Evolutionary conservation across 2,113 vertebrate species (phyloP), one percentile per base, ranked within the genome.

Genomic region (Barnardius zonarius): DNA sequence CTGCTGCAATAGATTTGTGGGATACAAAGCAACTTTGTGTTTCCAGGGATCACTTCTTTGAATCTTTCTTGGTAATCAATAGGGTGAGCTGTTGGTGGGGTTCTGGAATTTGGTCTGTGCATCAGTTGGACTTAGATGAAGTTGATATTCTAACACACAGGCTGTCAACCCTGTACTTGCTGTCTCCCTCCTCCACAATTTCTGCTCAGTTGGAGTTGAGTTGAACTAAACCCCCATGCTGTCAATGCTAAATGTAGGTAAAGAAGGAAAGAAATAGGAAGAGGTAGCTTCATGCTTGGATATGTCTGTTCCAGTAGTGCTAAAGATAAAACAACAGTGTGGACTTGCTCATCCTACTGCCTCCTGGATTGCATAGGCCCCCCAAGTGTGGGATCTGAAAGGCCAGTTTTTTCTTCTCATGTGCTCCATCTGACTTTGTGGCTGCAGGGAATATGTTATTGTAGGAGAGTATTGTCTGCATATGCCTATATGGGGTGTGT

Each of bases 21-120:
- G n/a, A 72, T 86, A 39, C n/a, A 90, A 17, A 72, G 25, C 43
- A 57, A 13, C 0, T 0, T 28, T 75, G 9, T 41, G 10, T 35
- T 90, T 66, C 30, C 57, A 49, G 25, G 30, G 18, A 22, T 86
- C 30, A 11, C 4, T 72, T 86, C 33, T 66, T 81, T 61, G 64
- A 82, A 43, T 75, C 22, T 41, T 51, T 48, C 49, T 86, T 30
- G n/a, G 16, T 67, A 52, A 61, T 48, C 30, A 55, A 5, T 23
- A 86, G 46, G 11, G 39, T 72, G n/a, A 59, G 37, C 81, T 46
- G 12, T 46, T 86, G 51, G 61, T 17, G 7, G 27, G 1, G 8
- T 61, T 82, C 31, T 72, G 77, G 39, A 77, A 70, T 82, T 54
- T 43, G 22, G 11, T 52, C 57, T 66, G 15, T 61, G 43, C 15